Percentiles rank a stretch among this genome's conserved stretches.
Conservation (phyloP, 2,113 vertebrate genomes). For the Typhlomys cinereus region DNA sequence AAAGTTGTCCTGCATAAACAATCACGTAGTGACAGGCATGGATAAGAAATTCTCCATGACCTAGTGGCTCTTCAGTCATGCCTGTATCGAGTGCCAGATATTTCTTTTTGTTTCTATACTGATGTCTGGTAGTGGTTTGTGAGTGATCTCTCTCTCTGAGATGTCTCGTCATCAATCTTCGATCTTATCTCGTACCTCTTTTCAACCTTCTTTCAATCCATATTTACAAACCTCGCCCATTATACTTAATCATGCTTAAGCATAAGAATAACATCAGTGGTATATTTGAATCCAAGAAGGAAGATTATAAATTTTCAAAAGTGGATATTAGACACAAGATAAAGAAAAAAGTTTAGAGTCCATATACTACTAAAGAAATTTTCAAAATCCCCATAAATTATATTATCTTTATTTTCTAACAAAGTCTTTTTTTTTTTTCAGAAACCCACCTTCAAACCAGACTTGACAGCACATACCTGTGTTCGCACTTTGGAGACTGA, state of each 20-base stretch:
- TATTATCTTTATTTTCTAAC: neutral
- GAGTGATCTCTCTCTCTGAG: conserved; percentile 1
- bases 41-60: conserved; percentile 8
- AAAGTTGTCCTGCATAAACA: neutral
- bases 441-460: conserved; percentile 6
- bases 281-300: conserved; percentile 10
- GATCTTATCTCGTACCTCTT: neutral
- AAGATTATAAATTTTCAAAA: neutral
- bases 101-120: conserved; percentile 8
- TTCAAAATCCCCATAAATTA: conserved; percentile 7
- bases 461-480: neutral
- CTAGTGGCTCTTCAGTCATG: neutral
- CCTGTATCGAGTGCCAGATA: neutral
- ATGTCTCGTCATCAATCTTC: neutral
- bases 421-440: conserved; percentile 1
- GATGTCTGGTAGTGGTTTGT: neutral
- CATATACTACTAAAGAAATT: neutral
- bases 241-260: neutral
- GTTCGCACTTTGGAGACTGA: neutral
- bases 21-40: neutral
- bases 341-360: conserved; percentile 16
- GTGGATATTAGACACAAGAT: neutral
- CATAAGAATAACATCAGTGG: neutral
- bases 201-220: neutral
- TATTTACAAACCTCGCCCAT: neutral